These are phyloP conservation scores for Coilia nasus DNA, from an alignment of 2,797 vertebrate genomes.

Conservation along the genomic window DNA sequence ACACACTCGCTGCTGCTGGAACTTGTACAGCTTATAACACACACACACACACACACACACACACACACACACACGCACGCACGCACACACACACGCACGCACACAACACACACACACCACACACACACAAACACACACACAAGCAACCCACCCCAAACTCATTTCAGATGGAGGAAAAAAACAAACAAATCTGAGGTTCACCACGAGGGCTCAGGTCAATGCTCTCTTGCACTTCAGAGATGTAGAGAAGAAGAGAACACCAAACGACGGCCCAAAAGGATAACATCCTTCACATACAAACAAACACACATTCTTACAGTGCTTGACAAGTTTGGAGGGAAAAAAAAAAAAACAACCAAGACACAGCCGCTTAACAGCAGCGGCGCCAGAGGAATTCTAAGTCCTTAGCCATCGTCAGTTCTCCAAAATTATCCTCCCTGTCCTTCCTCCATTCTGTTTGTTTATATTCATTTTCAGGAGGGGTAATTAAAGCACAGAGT, in stretches of 20 bases:
- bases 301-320: neutral
- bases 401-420: neutral
- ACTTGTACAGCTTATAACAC: neutral
- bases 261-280: neutral
- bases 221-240: neutral
- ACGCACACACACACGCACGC: no score
- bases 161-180: neutral
- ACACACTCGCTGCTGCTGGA: neutral
- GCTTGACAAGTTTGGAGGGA: neutral
- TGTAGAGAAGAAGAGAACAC: neutral
- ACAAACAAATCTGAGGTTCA: neutral
- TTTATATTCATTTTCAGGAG: slow-evolving; percentile 60
- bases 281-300: neutral
- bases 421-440: neutral
- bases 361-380: neutral
- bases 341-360: neutral
- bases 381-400: neutral
- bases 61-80: neutral
- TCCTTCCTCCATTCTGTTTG: neutral
- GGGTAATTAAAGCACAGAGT: slow-evolving; percentile 65
- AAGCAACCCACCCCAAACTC: neutral
- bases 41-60: neutral
- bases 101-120: neutral
- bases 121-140: neutral
- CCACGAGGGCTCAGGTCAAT: neutral